These are phyloP conservation scores for Liolophura sinensis DNA, from an alignment of 1,140 invertebrate species.

Conservation along the genomic window DNA sequence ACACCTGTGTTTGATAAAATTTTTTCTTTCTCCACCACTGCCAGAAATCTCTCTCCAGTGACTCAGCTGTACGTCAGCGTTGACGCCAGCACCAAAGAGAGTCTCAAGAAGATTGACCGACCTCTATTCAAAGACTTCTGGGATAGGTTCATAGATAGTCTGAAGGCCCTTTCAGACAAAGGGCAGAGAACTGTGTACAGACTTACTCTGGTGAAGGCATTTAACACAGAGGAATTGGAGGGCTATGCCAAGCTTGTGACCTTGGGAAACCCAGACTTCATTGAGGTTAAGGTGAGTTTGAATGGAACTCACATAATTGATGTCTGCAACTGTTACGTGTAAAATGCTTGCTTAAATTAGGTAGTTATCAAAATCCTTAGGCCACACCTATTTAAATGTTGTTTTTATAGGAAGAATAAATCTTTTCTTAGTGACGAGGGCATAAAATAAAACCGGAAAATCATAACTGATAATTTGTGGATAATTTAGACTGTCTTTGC, in stretches of 20 bases:
- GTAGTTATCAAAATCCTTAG: too few relatives aligned
- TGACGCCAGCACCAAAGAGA: constrained; percentile 69
- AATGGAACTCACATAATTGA: too few relatives aligned
- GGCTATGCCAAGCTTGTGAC: constrained; percentile 66
- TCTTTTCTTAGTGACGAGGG: too few relatives aligned
- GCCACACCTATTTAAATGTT: too few relatives aligned
- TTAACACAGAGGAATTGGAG: constrained; percentile 68
- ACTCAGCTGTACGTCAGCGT: constrained; percentile 72
- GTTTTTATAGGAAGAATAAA: too few relatives aligned
- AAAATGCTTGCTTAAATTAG: too few relatives aligned
- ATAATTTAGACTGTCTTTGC: too few relatives aligned
- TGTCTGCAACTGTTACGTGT: too few relatives aligned
- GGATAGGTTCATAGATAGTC: constrained; percentile 66
- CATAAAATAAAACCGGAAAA: too few relatives aligned
- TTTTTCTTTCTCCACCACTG: too few relatives aligned
- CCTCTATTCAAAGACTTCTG: constrained; percentile 70
- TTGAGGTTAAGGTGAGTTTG: constrained; percentile 67
- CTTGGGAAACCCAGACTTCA: constrained; percentile 69
- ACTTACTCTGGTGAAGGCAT: constrained; percentile 68
- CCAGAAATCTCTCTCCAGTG: constrained; percentile 63
- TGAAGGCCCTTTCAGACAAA: constrained; percentile 64
- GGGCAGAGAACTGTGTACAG: constrained; percentile 70
- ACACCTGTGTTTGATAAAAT: too few relatives aligned
- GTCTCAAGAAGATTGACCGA: constrained; percentile 69
- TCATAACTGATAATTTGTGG: too few relatives aligned